Base-by-base conservation (phyloP, 2,888 invertebrate genomes). In the Epirrita christyi region DNA sequence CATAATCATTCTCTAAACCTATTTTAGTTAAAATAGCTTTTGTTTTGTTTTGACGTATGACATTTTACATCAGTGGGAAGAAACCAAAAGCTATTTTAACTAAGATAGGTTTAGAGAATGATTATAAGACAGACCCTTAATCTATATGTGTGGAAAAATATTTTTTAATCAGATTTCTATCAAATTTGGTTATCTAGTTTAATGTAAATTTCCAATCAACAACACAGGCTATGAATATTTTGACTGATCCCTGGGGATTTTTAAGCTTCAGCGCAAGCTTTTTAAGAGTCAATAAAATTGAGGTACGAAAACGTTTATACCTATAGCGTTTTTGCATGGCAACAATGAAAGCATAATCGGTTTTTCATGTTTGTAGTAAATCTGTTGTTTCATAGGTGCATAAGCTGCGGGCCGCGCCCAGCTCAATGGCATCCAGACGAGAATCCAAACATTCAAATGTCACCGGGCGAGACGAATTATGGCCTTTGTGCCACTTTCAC, bases 401-500 rank as follows among this genome's bases (percentile, higher is more conserved):
- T 72, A 60, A 63, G 73, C 71, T 65, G 66, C 66, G 68, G 68
- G 66, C 64, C 51, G 64, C 51, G 59, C 64, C 21, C 55, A 40
- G 57, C 47, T 57, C 68, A 67, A 70, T 73, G 81, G 78, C 70
- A 78, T 78, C 72, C 80, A 78, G 81, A 78, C 81, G 71, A 64
- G 72, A 66, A 70, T 75, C 67, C 76, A 73, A 77, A 78, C 73
- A 80, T 76, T 76, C 79, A 72, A 71, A 76, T 76, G 85, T 85
- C 85, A 83, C n/a, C 73, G 73, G 75, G 65, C 76, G 80, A 80
- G 83, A 88, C 88, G 87, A 90, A 81, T 90, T 90, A 90, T 88
- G 79, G 86, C 83, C 81, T 83, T 85, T 85, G 82, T 83, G 85
- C 80, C 85, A 90, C 86, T 89, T 86, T 86, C 85, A 81, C 83